Percentiles rank a stretch among this genome's conserved stretches.
These are phyloP conservation scores for Verasper variegatus DNA, from an alignment of 2,113 vertebrate species.

Conservation along the genomic window DNA sequence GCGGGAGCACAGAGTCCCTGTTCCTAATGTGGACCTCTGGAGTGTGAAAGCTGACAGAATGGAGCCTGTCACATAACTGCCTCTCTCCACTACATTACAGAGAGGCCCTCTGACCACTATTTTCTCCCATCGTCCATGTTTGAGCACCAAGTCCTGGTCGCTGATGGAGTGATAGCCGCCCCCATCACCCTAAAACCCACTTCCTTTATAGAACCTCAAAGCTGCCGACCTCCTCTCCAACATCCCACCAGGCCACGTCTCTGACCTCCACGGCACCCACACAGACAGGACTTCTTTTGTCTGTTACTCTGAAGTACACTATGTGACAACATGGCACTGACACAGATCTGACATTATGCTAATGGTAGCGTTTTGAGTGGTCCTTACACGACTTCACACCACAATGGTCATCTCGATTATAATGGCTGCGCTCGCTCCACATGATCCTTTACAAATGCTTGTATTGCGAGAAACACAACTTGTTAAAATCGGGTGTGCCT, in stretches of 20 bases:
- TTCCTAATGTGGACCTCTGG: constrained; percentile 70
- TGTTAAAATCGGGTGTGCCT: constrained; percentile 30
- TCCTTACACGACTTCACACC: constrained; percentile 71
- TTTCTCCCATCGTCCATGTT: constrained; percentile 74
- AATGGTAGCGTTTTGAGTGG: constrained; percentile 65
- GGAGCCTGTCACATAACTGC: constrained; percentile 62
- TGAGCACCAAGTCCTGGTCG: constrained; percentile 51
- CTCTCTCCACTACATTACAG: constrained; percentile 63
- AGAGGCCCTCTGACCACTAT: constrained; percentile 72
- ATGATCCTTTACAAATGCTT: too few species aligned
- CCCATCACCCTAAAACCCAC: constrained; percentile 44
- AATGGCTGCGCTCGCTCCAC: neutral
- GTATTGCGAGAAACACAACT: constrained; percentile 22
- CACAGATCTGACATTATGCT: constrained; percentile 70
- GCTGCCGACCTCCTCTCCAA: constrained; percentile 22
- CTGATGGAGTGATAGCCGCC: constrained; percentile 62
- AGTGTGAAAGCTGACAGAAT: constrained; percentile 70
- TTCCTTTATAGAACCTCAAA: constrained; percentile 53
- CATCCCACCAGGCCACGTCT: constrained; percentile 38
- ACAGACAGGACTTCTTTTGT: constrained; percentile 16
- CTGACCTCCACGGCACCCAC: constrained; percentile 56
- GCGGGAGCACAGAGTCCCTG: constrained; percentile 43
- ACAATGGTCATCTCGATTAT: constrained; percentile 71
- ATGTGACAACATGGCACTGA: constrained; percentile 44
- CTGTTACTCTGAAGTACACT: constrained; percentile 30